Evolutionary conservation across 1,140 invertebrate species (phyloP), one percentile per base, ranked within the genome.

Genomic region (Drosophila kurseongensis): DNA sequence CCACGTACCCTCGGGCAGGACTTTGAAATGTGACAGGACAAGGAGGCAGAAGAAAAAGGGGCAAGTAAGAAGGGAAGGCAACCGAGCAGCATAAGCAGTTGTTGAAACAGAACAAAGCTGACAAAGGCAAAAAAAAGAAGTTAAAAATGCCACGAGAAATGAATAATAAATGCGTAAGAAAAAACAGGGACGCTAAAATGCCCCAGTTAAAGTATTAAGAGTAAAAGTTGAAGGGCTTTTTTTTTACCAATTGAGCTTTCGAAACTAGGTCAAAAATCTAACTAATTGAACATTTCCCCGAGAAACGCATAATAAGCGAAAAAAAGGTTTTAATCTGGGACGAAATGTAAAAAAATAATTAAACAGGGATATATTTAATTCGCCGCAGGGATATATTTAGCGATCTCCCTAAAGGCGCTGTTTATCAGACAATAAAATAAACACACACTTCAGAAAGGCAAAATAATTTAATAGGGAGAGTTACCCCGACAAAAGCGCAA

Each of bases 401-500:
- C n/a, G n/a, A n/a, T 16, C 8, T 6, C 44, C 62, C 75, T 67
- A 55, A 57, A 84, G 80, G 51, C 78, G 68, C 85, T 89, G 84
- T 80, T 89, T 90, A 89, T 89, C 85, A 84, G 85, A 61, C 84
- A 89, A 84, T 89, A 89, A 89, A 89, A 89, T 89, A 89, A 89
- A 84, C 85, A 89, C 85, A 75, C 84, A 80, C 80, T 89, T 75
- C 57, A 62, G 42, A 32, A 48, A 51, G 18, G 58, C 42, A 42
- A 60, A 36, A 50, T 63, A 63, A 58, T 32, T 42, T 42, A 1
- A 55, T 36, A 58, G 61, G 23, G 16, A n/a, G 12, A 60, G 35
- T 42, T 47, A 18, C 9, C 41, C 47, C 40, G 41, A 66, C 45
- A 44, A 58, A 69, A 44, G 42, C 40, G 42, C 41, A 57, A 51